Evolutionary conservation across 2,888 invertebrate genomes (phyloP).

Genomic region (Microctonus hyperodae): DNA sequence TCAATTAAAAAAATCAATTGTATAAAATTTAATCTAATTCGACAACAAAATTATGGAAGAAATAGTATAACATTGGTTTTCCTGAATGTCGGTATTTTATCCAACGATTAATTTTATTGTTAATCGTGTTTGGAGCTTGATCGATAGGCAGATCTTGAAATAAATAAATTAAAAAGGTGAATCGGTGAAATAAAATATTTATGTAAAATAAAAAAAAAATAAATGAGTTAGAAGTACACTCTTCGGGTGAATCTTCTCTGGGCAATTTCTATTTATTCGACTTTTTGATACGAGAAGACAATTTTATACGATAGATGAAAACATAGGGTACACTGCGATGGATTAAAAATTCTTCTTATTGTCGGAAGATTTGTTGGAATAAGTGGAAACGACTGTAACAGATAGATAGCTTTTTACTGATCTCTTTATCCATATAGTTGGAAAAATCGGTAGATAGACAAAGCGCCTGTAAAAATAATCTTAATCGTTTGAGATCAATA

Average conservation of each 20-base stretch:
- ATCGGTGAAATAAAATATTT: slow-evolving; percentile 34
- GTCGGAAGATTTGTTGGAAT: slow-evolving; percentile 33
- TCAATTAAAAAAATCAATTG: neutral
- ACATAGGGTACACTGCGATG: slow-evolving; percentile 42
- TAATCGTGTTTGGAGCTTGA: slow-evolving; percentile 40
- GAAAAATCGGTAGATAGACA: slow-evolving; percentile 1
- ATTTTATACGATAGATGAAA: slow-evolving; percentile 55
- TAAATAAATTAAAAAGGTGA: slow-evolving; percentile 25
- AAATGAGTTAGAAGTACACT: slow-evolving; percentile 42
- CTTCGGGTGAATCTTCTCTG: slow-evolving; percentile 46
- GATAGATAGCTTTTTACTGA: neutral
- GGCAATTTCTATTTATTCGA: slow-evolving; percentile 38
- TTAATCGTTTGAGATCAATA: slow-evolving; percentile 18
- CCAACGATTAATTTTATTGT: slow-evolving; percentile 13
- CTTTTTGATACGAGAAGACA: slow-evolving; percentile 59
- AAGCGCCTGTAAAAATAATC: slow-evolving; percentile 18
- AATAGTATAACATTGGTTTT: no score
- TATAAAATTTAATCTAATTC: neutral
- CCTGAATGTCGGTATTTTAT: neutral
- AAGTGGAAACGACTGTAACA: slow-evolving; percentile 23
- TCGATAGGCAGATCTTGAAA: slow-evolving; percentile 33
- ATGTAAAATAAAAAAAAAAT: slow-evolving; percentile 27
- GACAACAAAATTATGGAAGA: slow-evolving; percentile 3
- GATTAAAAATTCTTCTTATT: slow-evolving; percentile 40
- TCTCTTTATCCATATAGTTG: slow-evolving; percentile 2